Percentiles rank a stretch among this genome's conserved stretches.
Evolutionary conservation across 2,113 vertebrate species (phyloP).

Genomic region (Columbina picui): DNA sequence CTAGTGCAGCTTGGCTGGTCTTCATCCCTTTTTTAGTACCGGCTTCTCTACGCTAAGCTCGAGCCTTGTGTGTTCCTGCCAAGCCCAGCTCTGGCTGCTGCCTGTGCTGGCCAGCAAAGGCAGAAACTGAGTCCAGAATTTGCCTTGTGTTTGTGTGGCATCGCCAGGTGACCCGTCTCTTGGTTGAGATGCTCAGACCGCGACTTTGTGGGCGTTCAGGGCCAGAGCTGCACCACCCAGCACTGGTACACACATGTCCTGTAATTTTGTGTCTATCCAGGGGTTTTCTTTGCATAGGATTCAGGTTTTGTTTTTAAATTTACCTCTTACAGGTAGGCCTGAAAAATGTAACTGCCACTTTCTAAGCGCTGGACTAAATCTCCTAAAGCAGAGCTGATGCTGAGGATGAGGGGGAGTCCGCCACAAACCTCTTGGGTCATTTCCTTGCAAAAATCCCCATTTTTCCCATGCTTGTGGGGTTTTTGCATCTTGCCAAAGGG

Average conservation of each 20-base stretch:
- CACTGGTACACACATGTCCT: neutral
- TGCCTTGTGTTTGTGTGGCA: rapidly evolving
- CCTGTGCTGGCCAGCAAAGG: neutral
- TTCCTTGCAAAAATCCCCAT: neutral
- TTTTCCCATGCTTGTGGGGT: neutral
- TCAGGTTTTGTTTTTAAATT: neutral
- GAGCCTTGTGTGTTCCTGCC: neutral
- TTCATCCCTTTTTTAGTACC: neutral
- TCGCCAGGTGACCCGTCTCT: neutral
- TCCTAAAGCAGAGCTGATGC: neutral
- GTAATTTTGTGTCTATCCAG: neutral
- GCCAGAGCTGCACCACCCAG: neutral
- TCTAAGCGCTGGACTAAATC: neutral
- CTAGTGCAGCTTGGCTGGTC: neutral
- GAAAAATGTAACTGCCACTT: neutral
- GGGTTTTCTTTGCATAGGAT: neutral
- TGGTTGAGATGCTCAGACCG: neutral
- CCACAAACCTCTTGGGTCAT: neutral
- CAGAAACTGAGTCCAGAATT: neutral
- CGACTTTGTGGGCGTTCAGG: neutral
- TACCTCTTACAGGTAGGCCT: neutral
- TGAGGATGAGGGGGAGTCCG: neutral
- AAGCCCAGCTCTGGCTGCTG: neutral
- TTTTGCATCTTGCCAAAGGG: neutral
- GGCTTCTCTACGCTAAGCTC: neutral